phyloP scores from a whole-genome alignment of 2,888 invertebrate genomes.

The Ariolimax columbianus region DNA sequence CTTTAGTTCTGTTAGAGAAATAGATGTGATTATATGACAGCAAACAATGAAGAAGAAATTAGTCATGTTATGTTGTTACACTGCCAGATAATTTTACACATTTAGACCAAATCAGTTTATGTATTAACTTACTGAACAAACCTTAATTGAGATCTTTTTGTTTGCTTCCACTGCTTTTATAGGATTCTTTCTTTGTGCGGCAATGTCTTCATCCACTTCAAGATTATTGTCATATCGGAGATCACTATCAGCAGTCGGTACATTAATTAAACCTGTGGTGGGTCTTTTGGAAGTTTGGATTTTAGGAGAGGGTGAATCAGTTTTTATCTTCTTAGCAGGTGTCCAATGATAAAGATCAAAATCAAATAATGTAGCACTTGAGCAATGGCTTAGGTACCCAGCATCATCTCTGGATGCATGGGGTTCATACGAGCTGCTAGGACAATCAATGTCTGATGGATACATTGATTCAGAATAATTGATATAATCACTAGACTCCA shows the following conservation, averaged over 20 bases:
- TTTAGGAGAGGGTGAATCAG: neutral
- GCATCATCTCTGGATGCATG: neutral
- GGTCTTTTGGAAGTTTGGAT: neutral
- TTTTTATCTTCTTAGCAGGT: slow-evolving; percentile 9
- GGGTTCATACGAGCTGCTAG: neutral
- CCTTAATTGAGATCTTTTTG: neutral
- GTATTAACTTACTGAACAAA: too few species aligned
- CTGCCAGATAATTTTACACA: too few species aligned
- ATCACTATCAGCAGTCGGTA: neutral
- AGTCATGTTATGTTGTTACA: too few species aligned
- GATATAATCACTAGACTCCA: too few species aligned
- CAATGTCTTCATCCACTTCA: neutral
- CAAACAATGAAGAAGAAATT: too few species aligned
- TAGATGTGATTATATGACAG: too few species aligned
- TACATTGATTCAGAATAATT: too few species aligned
- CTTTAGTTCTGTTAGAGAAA: too few species aligned
- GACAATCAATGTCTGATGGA: too few species aligned
- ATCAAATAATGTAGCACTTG: neutral
- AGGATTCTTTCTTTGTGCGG: neutral
- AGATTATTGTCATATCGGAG: neutral
- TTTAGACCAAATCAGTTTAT: too few species aligned
- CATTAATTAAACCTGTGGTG: neutral
- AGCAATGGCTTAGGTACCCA: neutral
- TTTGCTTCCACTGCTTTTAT: neutral
- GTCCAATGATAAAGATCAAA: neutral